These are phyloP conservation scores for Agriopis marginaria DNA, from an alignment of 2,888 invertebrate species.

Conservation along the genomic window DNA sequence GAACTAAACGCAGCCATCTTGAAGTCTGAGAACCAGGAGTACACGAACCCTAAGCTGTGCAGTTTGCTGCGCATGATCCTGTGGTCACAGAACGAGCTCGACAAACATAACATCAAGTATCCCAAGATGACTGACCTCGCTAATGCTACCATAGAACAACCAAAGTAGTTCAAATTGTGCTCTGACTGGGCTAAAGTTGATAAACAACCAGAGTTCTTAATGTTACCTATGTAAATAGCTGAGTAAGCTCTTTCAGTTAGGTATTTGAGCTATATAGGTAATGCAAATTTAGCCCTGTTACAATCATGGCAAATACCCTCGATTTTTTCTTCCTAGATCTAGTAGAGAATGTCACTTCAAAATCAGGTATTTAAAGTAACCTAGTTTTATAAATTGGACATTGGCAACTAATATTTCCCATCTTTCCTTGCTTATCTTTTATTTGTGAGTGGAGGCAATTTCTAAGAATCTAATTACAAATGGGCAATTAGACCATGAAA, in stretches of 20 bases:
- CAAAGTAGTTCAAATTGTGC: conserved; percentile 79
- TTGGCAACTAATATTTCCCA: not conserved
- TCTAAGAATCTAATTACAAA: not conserved
- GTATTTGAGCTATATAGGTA: not conserved
- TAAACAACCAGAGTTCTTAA: not conserved
- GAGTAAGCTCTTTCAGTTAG: not conserved
- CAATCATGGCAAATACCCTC: not conserved
- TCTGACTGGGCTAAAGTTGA: conserved; percentile 8
- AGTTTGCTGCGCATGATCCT: conserved; percentile 96
- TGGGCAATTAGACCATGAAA: not conserved
- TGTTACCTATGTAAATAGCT: not conserved
- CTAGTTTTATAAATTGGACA: conserved; percentile 1
- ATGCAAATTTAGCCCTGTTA: not conserved
- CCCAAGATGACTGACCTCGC: conserved; percentile 98
- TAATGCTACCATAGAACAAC: conserved; percentile 92
- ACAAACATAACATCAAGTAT: conserved; percentile 97
- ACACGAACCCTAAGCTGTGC: conserved; percentile 96
- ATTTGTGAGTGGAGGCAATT: not conserved
- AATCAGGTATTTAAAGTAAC: not conserved
- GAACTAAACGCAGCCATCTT: conserved; percentile 99
- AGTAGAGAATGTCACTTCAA: not conserved
- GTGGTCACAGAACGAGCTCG: conserved; percentile 98
- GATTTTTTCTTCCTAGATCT: not conserved
- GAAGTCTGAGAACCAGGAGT: conserved; percentile 96
- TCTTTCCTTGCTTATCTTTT: not conserved